A percentile compares a stretch with the other conserved stretches of the same genome.
These are phyloP conservation scores for Ctenomys sociabilis DNA, from an alignment of 2,113 vertebrate genomes.

Conservation along the genomic window DNA sequence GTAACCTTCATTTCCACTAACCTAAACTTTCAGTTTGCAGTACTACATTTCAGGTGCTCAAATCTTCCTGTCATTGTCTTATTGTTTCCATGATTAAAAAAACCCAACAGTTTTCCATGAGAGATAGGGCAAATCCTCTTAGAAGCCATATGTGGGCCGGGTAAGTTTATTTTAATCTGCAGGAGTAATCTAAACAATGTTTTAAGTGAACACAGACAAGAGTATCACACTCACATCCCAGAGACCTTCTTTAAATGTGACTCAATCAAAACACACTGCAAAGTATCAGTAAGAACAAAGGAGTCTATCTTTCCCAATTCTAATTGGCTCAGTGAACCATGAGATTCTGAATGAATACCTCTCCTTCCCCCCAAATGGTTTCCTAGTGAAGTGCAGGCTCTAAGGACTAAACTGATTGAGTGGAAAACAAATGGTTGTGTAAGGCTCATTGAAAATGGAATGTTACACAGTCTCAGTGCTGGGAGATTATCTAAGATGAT, in stretches of 20 bases:
- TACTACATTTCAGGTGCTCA: slow-evolving; percentile 67
- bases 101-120: background rate
- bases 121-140: background rate
- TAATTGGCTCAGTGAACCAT: slow-evolving; percentile 59
- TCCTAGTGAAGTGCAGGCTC: slow-evolving; percentile 63
- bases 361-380: slow-evolving; percentile 45
- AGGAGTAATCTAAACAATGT: slow-evolving; percentile 1
- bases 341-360: slow-evolving; percentile 29
- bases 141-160: background rate
- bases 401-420: slow-evolving; percentile 60
- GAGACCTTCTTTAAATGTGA: slow-evolving; percentile 30
- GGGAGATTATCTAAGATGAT: slow-evolving; percentile 1
- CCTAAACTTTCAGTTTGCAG: slow-evolving; percentile 71
- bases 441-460: slow-evolving; percentile 24
- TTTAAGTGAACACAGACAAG: background rate
- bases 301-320: slow-evolving; percentile 3
- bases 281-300: background rate
- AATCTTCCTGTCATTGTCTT: slow-evolving; percentile 77
- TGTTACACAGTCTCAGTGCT: background rate
- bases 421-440: slow-evolving; percentile 55
- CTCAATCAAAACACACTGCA: slow-evolving; percentile 28
- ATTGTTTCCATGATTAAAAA: slow-evolving; percentile 59
- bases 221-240: background rate
- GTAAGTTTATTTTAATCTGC: background rate
- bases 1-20: slow-evolving; percentile 81